phyloP scores from a whole-genome alignment of 2,888 invertebrate species.

The Brenthis daphne region DNA sequence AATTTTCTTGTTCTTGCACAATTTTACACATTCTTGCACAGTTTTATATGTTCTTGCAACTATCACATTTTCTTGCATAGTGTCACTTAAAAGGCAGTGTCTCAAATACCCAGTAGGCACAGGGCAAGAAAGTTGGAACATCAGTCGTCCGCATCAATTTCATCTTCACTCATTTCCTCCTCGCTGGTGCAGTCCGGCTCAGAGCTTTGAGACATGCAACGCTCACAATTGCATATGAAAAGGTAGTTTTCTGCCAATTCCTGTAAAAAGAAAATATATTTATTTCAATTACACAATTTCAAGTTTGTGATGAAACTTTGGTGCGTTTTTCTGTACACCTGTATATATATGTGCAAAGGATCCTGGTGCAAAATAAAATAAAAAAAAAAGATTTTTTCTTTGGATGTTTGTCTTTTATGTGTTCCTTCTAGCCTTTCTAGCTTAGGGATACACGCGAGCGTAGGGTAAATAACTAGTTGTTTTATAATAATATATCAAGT shows the following conservation, averaged over 20 bases:
- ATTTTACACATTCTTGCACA: constrained; percentile 1
- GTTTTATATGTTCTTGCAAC: neutral
- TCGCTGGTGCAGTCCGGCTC: constrained; percentile 93
- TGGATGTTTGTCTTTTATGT: no score
- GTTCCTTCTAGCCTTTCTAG: no score
- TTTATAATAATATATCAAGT: no score
- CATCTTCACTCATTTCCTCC: constrained; percentile 85
- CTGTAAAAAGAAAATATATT: constrained; percentile 45
- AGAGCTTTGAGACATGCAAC: constrained; percentile 87
- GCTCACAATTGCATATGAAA: constrained; percentile 91
- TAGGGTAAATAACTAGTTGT: no score
- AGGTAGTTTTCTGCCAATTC: constrained; percentile 89
- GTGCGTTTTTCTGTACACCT: no score
- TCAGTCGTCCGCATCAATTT: constrained; percentile 74
- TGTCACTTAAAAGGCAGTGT: constrained; percentile 23
- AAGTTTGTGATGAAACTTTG: no score
- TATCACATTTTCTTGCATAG: constrained; percentile 15
- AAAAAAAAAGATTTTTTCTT: no score
- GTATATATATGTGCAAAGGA: no score
- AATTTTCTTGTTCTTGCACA: constrained; percentile 1
- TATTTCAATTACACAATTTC: neutral
- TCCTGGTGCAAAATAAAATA: no score
- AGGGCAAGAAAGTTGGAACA: constrained; percentile 76
- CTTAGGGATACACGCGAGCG: no score
- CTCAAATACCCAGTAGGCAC: constrained; percentile 72